Base-by-base conservation (phyloP, 2,797 vertebrate genomes). In the Enteromius treurensis region DNA sequence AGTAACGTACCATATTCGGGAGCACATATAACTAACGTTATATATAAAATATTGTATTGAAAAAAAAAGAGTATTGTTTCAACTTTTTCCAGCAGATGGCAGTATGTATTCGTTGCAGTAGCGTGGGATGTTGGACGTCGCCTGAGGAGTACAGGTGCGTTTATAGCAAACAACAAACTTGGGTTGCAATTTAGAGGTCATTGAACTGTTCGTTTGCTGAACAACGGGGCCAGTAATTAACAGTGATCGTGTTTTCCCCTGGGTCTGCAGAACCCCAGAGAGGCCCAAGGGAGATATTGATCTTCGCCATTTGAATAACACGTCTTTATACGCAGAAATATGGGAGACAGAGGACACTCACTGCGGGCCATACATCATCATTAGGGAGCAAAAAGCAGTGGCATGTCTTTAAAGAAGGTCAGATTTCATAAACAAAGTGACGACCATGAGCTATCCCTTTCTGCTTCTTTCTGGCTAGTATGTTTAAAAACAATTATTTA, bases 311-410 rank as follows among this genome's bases (percentile, higher is more conserved):
- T 79, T 77, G 51, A 80, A 80, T 80, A 79, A 70, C 70, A 71
- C 6, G 34, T 76, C 75, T 85, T 69, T 81, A 79, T 60, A 62
- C 53, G 21, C 53, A 34, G 70, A 32, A 10, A 45, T 29, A 19
- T 51, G 15, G 4, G 69, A 64, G 26, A 11, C 49, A 69, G 74
- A 53, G 84, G 78, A 81, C 84, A 69, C 47, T 62, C 70, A 42
- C 58, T 26, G 47, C 21, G 21, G 53, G 19, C 69, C 15, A 80
- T 86, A 79, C 53, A 80, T 88, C 87, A 84, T 82, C 65, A 79
- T 88, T 84, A 83, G 19, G 14, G 5, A 64, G 68, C 77, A 70
- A 53, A 67, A 80, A 37, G 1, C 45, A 64, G 29, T 80, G 77
- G 3, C 47, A 29, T 70, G 64, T 77, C 81, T 79, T 80, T 80